These are phyloP conservation scores for Drosophila atripex DNA, from an alignment of 2,888 invertebrate genomes.

Conservation along the genomic window DNA sequence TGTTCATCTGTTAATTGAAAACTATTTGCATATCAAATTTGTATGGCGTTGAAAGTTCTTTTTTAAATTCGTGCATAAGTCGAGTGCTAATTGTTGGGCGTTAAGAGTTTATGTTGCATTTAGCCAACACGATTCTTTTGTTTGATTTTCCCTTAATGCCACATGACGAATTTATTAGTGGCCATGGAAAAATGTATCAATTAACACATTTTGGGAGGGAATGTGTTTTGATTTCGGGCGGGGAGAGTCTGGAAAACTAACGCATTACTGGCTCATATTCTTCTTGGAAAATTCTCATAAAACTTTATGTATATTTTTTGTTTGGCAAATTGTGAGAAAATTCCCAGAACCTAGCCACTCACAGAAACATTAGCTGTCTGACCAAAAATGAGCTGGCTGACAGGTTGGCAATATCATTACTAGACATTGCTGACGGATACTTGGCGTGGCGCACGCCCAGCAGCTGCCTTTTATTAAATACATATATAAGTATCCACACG, in stretches of 20 bases:
- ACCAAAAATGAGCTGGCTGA: constrained; percentile 20
- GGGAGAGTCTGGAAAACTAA: neutral
- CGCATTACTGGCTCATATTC: neutral
- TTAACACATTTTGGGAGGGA: constrained; percentile 43
- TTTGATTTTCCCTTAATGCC: constrained; percentile 34
- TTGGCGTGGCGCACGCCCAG: constrained; percentile 14
- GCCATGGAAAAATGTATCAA: constrained; percentile 55
- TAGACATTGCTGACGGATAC: constrained; percentile 1
- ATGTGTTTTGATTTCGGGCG: neutral
- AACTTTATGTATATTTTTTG: constrained; percentile 3
- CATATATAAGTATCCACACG: constrained; percentile 1
- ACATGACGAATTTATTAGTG: constrained; percentile 73
- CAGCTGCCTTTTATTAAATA: constrained; percentile 20
- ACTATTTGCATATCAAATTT: constrained; percentile 59
- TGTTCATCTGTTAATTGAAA: constrained; percentile 66
- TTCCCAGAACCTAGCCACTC: constrained; percentile 19
- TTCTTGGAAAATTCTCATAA: constrained; percentile 15
- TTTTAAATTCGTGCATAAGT: constrained; percentile 58
- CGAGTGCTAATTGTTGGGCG: constrained; percentile 50
- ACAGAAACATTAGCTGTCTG: neutral
- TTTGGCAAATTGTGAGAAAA: constrained; percentile 4
- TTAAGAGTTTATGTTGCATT: constrained; percentile 11
- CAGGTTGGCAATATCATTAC: constrained; percentile 24
- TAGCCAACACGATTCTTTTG: constrained; percentile 35
- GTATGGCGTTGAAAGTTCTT: constrained; percentile 41